These are phyloP conservation scores for Leuctra nigra DNA, from an alignment of 2,888 invertebrate genomes.

Conservation along the genomic window DNA sequence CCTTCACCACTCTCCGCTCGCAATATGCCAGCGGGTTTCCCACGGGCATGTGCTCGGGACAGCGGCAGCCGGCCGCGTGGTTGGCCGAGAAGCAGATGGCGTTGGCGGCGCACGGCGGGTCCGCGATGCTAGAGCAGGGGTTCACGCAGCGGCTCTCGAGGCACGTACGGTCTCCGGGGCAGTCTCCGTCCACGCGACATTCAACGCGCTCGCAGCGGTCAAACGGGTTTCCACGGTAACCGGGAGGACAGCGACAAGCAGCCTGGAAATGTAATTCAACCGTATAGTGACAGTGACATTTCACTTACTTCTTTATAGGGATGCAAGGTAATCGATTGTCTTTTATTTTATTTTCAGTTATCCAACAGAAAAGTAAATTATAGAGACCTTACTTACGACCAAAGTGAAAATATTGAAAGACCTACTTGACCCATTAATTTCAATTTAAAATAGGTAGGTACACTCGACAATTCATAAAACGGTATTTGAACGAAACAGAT, in stretches of 20 bases:
- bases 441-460: too few species aligned
- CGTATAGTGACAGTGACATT: too few species aligned
- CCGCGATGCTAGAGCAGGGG: constrained; percentile 61
- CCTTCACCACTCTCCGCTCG: constrained; percentile 45
- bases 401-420: too few species aligned
- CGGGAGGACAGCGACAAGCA: constrained; percentile 69
- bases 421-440: too few species aligned
- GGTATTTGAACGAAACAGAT: too few species aligned
- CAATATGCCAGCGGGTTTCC: constrained; percentile 79
- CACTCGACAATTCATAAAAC: too few species aligned
- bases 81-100: constrained; percentile 74
- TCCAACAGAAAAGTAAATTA: too few species aligned
- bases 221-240: constrained; percentile 74
- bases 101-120: constrained; percentile 73
- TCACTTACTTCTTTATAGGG: too few species aligned
- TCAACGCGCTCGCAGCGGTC: constrained; percentile 68
- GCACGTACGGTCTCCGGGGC: constrained; percentile 68
- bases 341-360: too few species aligned
- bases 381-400: too few species aligned
- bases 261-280: too few species aligned
- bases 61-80: constrained; percentile 74
- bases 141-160: constrained; percentile 65
- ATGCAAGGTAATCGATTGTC: too few species aligned
- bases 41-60: constrained; percentile 68
- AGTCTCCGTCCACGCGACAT: constrained; percentile 73